Conservation (phyloP, 1,140 invertebrate genomes). For the Drosophila subpulchrella region DNA sequence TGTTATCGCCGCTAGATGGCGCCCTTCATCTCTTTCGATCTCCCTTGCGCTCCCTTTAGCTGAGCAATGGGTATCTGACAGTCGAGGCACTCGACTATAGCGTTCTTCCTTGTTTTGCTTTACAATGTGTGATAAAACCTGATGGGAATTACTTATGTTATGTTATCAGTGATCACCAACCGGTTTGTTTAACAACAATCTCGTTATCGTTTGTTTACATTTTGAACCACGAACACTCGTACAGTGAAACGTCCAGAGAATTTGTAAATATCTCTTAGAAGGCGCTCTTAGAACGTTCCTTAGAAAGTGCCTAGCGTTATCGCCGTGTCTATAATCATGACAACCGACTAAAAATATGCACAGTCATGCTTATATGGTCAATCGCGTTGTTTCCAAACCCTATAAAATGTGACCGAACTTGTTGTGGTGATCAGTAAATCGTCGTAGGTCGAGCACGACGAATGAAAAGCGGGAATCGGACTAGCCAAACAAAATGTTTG, state of each 20-base stretch:
- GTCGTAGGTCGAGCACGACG: background rate
- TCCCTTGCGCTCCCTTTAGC: no score
- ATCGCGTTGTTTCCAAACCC: background rate
- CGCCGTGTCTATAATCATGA: conserved; percentile 18
- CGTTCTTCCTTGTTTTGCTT: no score
- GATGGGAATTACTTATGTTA: background rate
- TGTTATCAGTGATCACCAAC: background rate
- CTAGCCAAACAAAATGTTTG: conserved; percentile 35
- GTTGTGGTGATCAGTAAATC: background rate
- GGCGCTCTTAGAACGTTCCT: background rate
- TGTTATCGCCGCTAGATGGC: no score
- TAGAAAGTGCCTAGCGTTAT: conserved; percentile 8
- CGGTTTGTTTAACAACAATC: conserved; percentile 36
- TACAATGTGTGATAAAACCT: background rate
- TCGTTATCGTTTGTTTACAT: conserved; percentile 19
- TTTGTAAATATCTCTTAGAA: background rate
- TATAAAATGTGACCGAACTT: conserved; percentile 3
- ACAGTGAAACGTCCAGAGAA: background rate
- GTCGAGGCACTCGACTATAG: no score
- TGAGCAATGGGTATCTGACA: no score
- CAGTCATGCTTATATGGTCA: conserved; percentile 24
- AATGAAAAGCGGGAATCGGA: background rate
- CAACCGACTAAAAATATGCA: background rate
- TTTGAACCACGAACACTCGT: background rate
- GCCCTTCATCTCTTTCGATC: no score